These are phyloP conservation scores for Drosophila funebris DNA, from an alignment of 1,140 invertebrate species.

Conservation along the genomic window DNA sequence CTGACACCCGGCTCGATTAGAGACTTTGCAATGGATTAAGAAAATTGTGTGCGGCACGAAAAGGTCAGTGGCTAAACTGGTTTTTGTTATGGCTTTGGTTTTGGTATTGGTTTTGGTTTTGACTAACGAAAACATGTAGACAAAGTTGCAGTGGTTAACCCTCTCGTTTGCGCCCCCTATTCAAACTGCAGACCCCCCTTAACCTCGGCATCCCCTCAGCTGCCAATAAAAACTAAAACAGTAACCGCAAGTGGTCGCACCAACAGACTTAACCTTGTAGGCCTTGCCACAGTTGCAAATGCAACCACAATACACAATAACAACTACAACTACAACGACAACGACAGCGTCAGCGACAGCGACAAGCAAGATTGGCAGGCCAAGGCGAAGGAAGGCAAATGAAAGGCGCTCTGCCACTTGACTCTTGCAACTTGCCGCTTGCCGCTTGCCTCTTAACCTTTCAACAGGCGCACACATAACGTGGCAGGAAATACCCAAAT, in stretches of 20 bases:
- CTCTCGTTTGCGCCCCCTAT: conserved; percentile 3
- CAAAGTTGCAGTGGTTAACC: conserved; percentile 1
- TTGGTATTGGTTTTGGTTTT: conserved; percentile 7
- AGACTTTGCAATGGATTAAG: conserved; percentile 49
- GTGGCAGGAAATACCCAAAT: conserved; percentile 66
- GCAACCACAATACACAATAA: conserved; percentile 11
- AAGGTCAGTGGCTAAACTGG: conserved; percentile 74
- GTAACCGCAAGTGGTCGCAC: conserved; percentile 50
- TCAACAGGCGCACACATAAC: conserved; percentile 50
- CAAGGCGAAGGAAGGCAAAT: conserved; percentile 68
- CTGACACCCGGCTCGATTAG: conserved; percentile 62
- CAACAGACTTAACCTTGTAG: conserved; percentile 70
- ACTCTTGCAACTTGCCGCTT: neutral
- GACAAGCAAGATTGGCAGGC: conserved; percentile 46
- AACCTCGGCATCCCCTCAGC: neutral
- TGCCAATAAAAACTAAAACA: conserved; percentile 44
- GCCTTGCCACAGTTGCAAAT: conserved; percentile 78
- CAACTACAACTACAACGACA: conserved; percentile 3
- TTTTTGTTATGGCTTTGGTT: conserved; percentile 26
- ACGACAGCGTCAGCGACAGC: neutral
- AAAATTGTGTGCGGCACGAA: conserved; percentile 63
- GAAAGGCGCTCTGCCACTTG: conserved; percentile 28
- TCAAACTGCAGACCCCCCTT: conserved; percentile 19
- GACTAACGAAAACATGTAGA: conserved; percentile 37
- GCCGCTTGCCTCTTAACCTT: conserved; percentile 49